phyloP scores from a whole-genome alignment of 92 coral and sea anemone species.

The Siderastrea siderea region DNA sequence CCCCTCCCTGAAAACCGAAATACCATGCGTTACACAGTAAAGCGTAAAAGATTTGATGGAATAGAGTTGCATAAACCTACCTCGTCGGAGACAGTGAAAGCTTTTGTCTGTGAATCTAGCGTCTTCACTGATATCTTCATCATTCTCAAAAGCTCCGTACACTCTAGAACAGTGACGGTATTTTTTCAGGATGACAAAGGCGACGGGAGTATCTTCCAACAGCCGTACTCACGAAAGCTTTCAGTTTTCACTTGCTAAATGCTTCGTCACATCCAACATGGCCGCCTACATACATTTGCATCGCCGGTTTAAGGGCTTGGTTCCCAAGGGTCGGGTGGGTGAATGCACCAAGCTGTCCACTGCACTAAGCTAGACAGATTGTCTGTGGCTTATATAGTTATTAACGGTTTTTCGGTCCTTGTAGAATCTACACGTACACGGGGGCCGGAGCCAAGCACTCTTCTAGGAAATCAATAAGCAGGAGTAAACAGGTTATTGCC shows the following conservation, averaged over 20 bases:
- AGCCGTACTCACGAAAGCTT: neutral
- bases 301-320: neutral
- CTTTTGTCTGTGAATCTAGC: conserved; percentile 94
- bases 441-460: too few species aligned
- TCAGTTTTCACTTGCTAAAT: neutral
- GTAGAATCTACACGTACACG: too few species aligned
- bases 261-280: neutral
- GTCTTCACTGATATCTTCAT: conserved; percentile 99
- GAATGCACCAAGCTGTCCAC: neutral
- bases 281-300: neutral
- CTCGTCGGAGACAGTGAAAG: conserved; percentile 86
- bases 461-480: too few species aligned
- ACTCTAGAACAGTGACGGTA: conserved; percentile 7
- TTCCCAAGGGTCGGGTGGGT: neutral
- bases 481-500: too few species aligned
- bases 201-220: neutral
- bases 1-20: neutral
- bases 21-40: neutral
- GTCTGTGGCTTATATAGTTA: too few species aligned
- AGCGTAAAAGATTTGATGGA: neutral
- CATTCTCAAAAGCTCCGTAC: neutral
- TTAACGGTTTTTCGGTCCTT: too few species aligned
- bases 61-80: conserved; percentile 39
- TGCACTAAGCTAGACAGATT: too few species aligned
- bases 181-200: neutral